Evolutionary conservation across 1,140 invertebrate species (phyloP).

Genomic region (Whitmania pigra): DNA sequence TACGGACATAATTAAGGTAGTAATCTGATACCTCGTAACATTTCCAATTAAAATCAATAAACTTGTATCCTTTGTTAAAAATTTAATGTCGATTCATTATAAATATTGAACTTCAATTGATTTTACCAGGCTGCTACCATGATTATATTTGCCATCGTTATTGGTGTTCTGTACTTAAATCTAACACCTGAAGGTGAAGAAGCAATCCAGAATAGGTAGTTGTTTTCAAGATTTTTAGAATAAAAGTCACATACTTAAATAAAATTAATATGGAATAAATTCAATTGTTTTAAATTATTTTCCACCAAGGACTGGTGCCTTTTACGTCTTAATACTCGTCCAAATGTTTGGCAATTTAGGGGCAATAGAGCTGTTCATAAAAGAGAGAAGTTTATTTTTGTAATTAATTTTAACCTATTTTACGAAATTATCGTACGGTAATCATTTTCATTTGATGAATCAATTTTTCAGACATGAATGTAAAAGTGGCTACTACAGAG

Average conservation of each 20-base stretch:
- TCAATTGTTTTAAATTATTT: background rate
- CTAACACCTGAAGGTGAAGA: no score
- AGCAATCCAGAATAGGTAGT: background rate
- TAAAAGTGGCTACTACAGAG: conserved; percentile 41
- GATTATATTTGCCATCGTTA: no score
- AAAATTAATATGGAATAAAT: background rate
- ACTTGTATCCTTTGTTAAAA: background rate
- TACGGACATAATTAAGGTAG: no score
- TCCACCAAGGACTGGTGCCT: conserved; percentile 16
- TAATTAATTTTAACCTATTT: conserved; percentile 25
- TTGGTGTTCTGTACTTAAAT: no score
- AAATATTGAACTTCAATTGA: no score
- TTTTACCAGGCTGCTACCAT: no score
- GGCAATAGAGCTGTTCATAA: conserved; percentile 40
- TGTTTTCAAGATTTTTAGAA: background rate
- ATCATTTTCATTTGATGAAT: background rate
- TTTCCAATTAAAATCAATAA: background rate
- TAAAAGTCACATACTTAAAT: background rate
- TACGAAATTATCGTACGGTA: background rate
- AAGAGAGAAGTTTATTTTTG: conserved; percentile 39
- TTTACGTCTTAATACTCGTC: conserved; percentile 39
- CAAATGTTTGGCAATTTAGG: conserved; percentile 39
- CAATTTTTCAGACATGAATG: conserved; percentile 37
- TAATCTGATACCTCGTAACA: background rate
- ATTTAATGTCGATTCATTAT: no score